These are phyloP conservation scores for Crotalus tigris DNA, from an alignment of 2,113 vertebrate genomes.

Conservation along the genomic window DNA sequence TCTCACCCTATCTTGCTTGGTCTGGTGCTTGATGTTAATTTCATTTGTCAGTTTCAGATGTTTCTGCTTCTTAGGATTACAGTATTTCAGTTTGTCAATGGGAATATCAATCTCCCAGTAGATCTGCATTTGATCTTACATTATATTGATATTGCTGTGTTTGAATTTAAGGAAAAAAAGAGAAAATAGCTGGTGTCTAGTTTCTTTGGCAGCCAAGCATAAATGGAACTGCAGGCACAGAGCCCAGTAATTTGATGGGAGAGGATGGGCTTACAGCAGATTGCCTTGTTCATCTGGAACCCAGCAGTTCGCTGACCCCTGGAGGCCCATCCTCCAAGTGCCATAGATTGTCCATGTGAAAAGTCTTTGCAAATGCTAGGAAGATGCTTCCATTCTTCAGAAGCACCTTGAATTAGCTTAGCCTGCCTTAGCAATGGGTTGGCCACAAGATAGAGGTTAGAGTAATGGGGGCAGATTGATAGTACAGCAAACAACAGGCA, in stretches of 20 bases:
- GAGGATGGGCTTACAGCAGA: neutral
- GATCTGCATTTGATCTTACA: neutral
- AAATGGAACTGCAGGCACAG: neutral
- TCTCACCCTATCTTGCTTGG: neutral
- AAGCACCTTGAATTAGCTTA: neutral
- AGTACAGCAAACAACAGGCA: neutral
- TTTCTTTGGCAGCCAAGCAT: neutral
- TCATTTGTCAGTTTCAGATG: neutral
- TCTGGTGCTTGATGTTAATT: neutral
- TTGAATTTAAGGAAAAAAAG: neutral
- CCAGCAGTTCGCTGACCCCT: neutral
- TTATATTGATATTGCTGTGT: neutral
- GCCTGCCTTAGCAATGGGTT: neutral
- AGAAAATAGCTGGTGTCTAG: neutral
- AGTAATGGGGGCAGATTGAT: neutral
- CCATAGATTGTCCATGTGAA: neutral
- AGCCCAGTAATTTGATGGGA: neutral
- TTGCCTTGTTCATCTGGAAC: neutral
- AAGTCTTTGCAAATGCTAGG: neutral
- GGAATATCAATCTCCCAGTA: neutral
- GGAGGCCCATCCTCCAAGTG: neutral
- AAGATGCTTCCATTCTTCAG: neutral
- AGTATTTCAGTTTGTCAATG: neutral
- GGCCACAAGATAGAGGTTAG: neutral
- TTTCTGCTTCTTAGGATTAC: neutral